phyloP scores from a whole-genome alignment of 2,113 vertebrate genomes.

The Phasianus colchicus region DNA sequence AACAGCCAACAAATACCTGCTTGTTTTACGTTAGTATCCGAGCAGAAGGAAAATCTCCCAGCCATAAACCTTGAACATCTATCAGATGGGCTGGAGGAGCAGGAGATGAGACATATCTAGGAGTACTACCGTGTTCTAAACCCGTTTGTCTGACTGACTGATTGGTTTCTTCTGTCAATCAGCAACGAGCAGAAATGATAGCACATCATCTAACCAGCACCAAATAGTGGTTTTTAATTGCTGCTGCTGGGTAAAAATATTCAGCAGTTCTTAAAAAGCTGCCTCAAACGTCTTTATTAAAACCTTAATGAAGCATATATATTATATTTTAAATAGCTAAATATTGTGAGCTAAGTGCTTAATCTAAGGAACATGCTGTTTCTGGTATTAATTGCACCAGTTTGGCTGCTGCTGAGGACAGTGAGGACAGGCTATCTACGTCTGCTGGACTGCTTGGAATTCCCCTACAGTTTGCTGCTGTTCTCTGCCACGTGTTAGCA shows the following conservation, averaged over 20 bases:
- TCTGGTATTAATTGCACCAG: background rate
- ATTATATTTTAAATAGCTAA: background rate
- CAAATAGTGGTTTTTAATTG: background rate
- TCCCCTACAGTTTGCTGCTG: background rate
- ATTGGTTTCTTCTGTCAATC: background rate
- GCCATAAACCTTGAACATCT: background rate
- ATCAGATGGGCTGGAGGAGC: background rate
- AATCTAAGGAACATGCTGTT: background rate
- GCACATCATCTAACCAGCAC: background rate
- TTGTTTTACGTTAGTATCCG: background rate
- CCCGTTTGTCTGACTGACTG: background rate
- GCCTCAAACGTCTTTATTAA: background rate
- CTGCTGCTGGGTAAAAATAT: background rate
- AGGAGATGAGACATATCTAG: background rate
- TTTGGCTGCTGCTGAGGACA: background rate
- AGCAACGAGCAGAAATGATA: background rate
- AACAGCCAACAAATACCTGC: conserved; percentile 39
- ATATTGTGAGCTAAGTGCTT: background rate
- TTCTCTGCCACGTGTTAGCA: background rate
- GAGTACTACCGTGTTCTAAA: background rate
- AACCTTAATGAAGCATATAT: background rate
- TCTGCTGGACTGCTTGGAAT: background rate
- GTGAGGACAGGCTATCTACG: background rate
- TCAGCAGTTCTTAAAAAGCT: background rate
- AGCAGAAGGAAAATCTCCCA: background rate